phyloP scores from a whole-genome alignment of 1,140 invertebrate genomes.

The Tigriopus japonicus region DNA sequence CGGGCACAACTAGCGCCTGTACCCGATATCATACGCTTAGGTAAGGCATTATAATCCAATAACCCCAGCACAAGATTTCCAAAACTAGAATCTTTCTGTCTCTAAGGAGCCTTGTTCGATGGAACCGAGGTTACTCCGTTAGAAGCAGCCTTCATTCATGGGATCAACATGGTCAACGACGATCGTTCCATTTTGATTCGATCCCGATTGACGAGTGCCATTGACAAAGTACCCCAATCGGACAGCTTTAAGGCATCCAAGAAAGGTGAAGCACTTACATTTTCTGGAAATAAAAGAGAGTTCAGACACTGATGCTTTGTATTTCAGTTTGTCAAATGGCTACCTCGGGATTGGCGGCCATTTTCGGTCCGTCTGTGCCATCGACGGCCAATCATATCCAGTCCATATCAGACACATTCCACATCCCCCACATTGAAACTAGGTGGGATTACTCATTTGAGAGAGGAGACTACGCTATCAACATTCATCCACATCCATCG shows the following conservation, averaged over 20 bases:
- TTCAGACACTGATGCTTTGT: background rate
- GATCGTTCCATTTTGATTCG: slow-evolving; percentile 1
- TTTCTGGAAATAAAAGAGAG: background rate
- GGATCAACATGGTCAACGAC: background rate
- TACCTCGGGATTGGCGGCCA: background rate
- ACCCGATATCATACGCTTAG: too few species aligned
- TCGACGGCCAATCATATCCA: slow-evolving; percentile 3
- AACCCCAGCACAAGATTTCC: too few species aligned
- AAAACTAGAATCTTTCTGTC: background rate
- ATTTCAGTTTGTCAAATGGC: slow-evolving; percentile 9
- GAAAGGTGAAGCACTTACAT: background rate
- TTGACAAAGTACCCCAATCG: background rate
- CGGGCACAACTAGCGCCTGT: too few species aligned
- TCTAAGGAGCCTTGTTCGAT: slow-evolving; percentile 6
- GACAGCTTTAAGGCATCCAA: slow-evolving; percentile 6
- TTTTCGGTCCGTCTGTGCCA: slow-evolving; percentile 3
- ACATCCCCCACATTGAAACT: background rate
- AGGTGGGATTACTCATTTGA: background rate
- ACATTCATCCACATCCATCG: slow-evolving; percentile 9
- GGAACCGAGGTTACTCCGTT: background rate
- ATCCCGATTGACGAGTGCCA: background rate
- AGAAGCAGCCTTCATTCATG: background rate
- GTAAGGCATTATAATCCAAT: too few species aligned
- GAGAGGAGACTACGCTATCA: background rate
- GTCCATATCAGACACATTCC: background rate